Evolutionary conservation across 2,797 vertebrate genomes (phyloP).

Genomic region (Enteromius paludinosus): DNA sequence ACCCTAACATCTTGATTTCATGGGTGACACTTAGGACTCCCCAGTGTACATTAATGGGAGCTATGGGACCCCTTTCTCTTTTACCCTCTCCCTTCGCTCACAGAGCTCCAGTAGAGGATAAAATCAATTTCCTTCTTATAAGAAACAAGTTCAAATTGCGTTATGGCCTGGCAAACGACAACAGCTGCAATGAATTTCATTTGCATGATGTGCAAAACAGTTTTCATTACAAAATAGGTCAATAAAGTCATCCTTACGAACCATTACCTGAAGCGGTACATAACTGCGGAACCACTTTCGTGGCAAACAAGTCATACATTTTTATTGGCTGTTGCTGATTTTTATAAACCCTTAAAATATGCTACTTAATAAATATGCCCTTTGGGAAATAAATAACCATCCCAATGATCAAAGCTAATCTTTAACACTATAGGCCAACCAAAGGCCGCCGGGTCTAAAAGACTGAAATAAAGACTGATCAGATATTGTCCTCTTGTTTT

Average conservation of each 20-base stretch:
- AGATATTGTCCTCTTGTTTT: slow-evolving; percentile 58
- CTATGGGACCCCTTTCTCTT: slow-evolving; percentile 74
- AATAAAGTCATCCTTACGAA: background rate
- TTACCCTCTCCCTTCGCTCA: slow-evolving; percentile 51
- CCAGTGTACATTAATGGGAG: slow-evolving; percentile 80
- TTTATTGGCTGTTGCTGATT: slow-evolving; percentile 1
- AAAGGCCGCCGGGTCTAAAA: background rate
- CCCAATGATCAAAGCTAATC: background rate
- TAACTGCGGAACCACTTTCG: background rate
- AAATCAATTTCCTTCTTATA: background rate
- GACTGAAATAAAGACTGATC: slow-evolving; percentile 62
- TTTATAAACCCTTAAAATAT: background rate
- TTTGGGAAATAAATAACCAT: background rate
- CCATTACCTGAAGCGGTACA: background rate
- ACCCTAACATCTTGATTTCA: slow-evolving; percentile 89
- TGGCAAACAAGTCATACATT: background rate
- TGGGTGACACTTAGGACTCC: slow-evolving; percentile 87
- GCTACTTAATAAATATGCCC: background rate
- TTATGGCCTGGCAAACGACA: background rate
- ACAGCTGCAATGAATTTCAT: background rate
- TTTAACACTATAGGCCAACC: background rate
- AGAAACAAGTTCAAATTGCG: background rate
- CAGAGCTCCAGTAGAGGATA: background rate
- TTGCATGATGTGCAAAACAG: background rate
- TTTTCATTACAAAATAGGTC: slow-evolving; percentile 7